Evolutionary conservation across 2,113 vertebrate species (phyloP), one percentile per base, ranked within the genome.

Genomic region (Zapornia atra): DNA sequence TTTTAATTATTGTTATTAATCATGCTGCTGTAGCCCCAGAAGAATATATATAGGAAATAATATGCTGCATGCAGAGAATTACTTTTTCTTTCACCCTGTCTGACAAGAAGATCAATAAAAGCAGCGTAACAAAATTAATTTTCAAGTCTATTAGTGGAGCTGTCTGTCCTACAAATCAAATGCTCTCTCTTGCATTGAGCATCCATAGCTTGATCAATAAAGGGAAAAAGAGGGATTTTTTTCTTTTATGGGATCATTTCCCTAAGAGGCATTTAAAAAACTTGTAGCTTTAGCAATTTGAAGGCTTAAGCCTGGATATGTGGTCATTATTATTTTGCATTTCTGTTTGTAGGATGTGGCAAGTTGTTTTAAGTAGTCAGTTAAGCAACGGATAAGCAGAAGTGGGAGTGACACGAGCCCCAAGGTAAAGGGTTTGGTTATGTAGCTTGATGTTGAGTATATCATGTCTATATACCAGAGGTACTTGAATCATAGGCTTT

Each of bases 1-100:
- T 87, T 92, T 75, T 54, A 36, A n/a, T 88, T 90, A 73, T 88
- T 70, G 29, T 56, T 90, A 51, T 83, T 78, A 94, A 86, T 29
- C 9, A 59, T 12, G 18, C 5, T 54, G 42, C 36, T 88, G 13
- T 54, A 70, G 42, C 33, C 64, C 80, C n/a, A 40, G 29, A 84
- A 88, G 44, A 44, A 22, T 31, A 33, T 48, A 7, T 53, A 64
- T 31, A 82, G 71, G 14, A 86, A 88, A 73, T 72, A 65, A 26
- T 22, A 33, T 3, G 1, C 26, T 59, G 33, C 26, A n/a, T 8
- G 9, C 33, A 78, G 56, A 64, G 19, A 70, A 48, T 18, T 69
- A 13, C 4, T 69, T 70, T 87, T 72, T 85, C n/a, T 90, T 77
- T 42, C 19, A 25, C 81, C 31, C 6, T 83, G 34, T 66, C 64